Conservation (phyloP, 2,888 invertebrate genomes). For the Malacosoma neustria region DNA sequence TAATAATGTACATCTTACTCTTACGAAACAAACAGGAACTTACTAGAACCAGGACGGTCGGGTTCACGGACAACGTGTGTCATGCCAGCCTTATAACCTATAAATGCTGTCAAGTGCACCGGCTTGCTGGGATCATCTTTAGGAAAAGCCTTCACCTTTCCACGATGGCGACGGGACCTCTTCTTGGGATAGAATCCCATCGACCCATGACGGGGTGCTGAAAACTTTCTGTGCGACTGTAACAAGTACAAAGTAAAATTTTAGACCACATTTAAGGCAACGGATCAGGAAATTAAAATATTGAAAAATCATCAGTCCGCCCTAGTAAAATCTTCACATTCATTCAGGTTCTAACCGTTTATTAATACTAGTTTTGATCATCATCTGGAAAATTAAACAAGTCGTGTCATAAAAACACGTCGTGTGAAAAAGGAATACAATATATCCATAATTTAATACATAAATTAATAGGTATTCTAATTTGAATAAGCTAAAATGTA, state of each 20-base stretch:
- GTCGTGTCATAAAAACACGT: no score
- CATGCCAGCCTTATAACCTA: slow-evolving; percentile 99
- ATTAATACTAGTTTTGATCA: slow-evolving; percentile 74
- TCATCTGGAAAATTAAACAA: slow-evolving; percentile 66
- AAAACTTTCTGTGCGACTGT: slow-evolving; percentile 99
- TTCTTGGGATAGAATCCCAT: slow-evolving; percentile 99
- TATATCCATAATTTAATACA: no score
- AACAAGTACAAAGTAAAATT: slow-evolving; percentile 26
- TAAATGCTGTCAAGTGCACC: slow-evolving; percentile 97
- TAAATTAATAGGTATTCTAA: no score
- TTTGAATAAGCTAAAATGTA: no score
- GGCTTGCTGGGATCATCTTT: slow-evolving; percentile 98
- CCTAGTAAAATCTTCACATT: slow-evolving; percentile 83
- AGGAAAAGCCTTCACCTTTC: slow-evolving; percentile 99
- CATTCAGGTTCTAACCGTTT: slow-evolving; percentile 82
- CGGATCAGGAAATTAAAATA: no score
- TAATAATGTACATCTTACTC: no score
- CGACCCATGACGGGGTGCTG: slow-evolving; percentile 99
- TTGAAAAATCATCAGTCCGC: slow-evolving; percentile 77
- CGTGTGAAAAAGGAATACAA: no score
- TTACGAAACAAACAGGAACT: slow-evolving; percentile 66
- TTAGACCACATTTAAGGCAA: neutral
- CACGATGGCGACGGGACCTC: slow-evolving; percentile 95
- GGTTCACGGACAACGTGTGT: slow-evolving; percentile 99
- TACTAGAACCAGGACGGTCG: slow-evolving; percentile 98